Conservation (phyloP, 1,140 invertebrate species). For the Halictus rubicundus region DNA sequence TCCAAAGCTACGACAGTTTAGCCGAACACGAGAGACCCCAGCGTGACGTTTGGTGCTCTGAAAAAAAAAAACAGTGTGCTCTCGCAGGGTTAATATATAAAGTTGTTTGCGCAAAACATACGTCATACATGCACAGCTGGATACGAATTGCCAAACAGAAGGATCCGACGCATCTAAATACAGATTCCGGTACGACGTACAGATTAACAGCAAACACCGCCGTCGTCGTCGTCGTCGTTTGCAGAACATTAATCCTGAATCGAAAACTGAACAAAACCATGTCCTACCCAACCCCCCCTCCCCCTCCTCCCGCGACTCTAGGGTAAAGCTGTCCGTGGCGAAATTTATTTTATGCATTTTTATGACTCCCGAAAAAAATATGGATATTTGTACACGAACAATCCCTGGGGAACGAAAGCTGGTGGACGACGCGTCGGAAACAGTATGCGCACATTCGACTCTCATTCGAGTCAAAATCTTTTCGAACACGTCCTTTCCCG, state of each 20-base stretch:
- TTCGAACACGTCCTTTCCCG: not conserved
- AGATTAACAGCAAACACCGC: not conserved
- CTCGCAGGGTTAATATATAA: not conserved
- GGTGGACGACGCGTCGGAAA: not conserved
- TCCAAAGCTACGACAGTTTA: too few relatives aligned
- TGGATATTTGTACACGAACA: constrained; percentile 12
- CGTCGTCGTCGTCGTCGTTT: constrained; percentile 3
- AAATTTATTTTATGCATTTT: constrained; percentile 30
- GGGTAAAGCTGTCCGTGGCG: constrained; percentile 11
- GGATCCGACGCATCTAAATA: not conserved
- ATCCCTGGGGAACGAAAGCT: not conserved
- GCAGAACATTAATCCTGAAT: constrained; percentile 1
- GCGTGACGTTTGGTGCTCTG: too few relatives aligned
- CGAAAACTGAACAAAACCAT: constrained; percentile 1
- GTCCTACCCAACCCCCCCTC: not conserved
- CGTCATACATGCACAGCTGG: not conserved
- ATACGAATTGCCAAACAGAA: not conserved
- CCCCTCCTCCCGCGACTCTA: not conserved
- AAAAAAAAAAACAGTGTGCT: too few relatives aligned
- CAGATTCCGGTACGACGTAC: not conserved
- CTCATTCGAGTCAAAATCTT: not conserved
- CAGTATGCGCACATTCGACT: not conserved
- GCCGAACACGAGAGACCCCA: too few relatives aligned
- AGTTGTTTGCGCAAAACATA: not conserved
- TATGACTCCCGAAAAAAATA: constrained; percentile 23